Conservation (phyloP, 2,113 vertebrate species). For the Delphinus delphis region DNA sequence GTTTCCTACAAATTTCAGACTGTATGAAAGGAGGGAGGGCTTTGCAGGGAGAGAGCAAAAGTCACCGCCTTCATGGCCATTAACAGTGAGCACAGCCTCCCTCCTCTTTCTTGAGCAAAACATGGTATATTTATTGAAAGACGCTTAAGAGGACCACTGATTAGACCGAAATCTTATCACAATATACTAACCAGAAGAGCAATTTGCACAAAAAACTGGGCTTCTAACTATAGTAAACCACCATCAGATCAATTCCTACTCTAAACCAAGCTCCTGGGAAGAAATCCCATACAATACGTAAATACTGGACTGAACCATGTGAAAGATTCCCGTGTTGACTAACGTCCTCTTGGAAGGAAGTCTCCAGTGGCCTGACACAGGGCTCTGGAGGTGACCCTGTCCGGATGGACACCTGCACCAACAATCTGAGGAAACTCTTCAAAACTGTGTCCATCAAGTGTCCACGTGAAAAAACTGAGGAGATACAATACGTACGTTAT, state of each 20-base stretch:
- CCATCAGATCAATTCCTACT: neutral
- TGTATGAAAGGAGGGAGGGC: neutral
- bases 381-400: neutral
- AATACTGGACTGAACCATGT: fast-evolving
- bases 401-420: neutral
- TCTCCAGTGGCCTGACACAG: fast-evolving
- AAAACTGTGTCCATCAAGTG: neutral
- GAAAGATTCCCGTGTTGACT: fast-evolving
- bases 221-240: neutral
- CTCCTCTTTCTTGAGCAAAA: neutral
- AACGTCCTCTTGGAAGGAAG: too few relatives aligned
- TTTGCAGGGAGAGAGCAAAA: fast-evolving
- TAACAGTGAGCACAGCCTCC: fast-evolving
- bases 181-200: neutral
- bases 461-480: neutral
- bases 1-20: neutral
- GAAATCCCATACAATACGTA: fast-evolving
- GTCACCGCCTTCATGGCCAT: fast-evolving
- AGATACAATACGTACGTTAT: neutral
- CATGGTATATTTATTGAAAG: neutral
- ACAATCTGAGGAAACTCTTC: too few relatives aligned
- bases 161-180: neutral
- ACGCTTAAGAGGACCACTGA: too few relatives aligned
- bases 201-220: neutral
- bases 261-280: neutral